Evolutionary conservation across 2,888 invertebrate genomes (phyloP), one percentile per base, ranked within the genome.

Genomic region (Ophonus ardosiacus): DNA sequence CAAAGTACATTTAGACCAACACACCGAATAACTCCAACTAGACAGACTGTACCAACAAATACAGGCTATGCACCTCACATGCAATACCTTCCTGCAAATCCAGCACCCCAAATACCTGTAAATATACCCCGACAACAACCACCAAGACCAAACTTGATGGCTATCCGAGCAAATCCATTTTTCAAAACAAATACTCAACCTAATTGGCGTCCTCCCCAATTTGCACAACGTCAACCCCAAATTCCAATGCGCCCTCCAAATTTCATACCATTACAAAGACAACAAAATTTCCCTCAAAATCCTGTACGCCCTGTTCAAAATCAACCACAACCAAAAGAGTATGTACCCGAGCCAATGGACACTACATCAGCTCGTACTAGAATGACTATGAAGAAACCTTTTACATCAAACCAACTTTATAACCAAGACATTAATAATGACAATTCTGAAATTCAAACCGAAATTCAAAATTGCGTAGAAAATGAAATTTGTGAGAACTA

Each of bases 1-100:
- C 17, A 74, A 17, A 74, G 6, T 4, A 56, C 4, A 8, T 79
- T 56, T 18, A 79, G 17, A 79, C 79, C 79, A 57, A 13, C 10
- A 56, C n/a, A 15, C 7, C 56, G 57, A 79, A 10, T 79, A 5
- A 57, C 21, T 13, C 79, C 79, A n/a, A 57, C 24, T 3, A 13
- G 59, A 43, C 7, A 43, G 7, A 43, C 43, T 7, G 8, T 10
- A 43, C 43, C 1, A 43, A 7, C 43, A 7, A 43, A 43, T 6
- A 10, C 10, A 3, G 10, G 5, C 10, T 3, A 43, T 43, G 43
- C 10, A 7, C 10, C 43, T 1, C 1, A 43, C 43, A 43, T 10
- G 5, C 10, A 43, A 43, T 10, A 7, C 6, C 6, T 43, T 43
- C 1, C 10, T 43, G 43, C 43, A 43, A 43, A 10, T 43, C 5